These are phyloP conservation scores for Colletes collaris DNA, from an alignment of 2,888 invertebrate genomes.

Conservation along the genomic window DNA sequence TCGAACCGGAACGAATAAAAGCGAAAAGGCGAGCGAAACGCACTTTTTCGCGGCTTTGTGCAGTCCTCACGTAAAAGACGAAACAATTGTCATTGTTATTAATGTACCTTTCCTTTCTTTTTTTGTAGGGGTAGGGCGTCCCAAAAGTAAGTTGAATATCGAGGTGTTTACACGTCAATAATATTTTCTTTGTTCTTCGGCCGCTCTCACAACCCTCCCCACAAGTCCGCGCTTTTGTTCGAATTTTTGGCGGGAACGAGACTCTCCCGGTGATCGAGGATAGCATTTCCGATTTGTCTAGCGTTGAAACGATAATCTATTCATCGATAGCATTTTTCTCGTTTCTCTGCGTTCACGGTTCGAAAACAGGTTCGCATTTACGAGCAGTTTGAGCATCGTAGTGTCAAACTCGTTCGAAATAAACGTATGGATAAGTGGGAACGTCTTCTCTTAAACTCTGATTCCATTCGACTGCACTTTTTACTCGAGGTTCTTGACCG, in stretches of 20 bases:
- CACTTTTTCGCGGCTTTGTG: conserved; percentile 58
- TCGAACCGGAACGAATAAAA: conserved; percentile 14
- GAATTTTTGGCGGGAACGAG: conserved; percentile 51
- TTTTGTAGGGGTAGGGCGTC: conserved; percentile 83
- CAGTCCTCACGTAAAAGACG: conserved; percentile 53
- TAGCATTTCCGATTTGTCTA: background rate
- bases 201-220: conserved; percentile 69
- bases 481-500: conserved; percentile 31
- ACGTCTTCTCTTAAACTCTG: background rate
- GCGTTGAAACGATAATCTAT: background rate
- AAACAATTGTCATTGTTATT: conserved; percentile 70
- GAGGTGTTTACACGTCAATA: conserved; percentile 80
- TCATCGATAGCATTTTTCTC: no score
- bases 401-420: no score
- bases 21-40: conserved; percentile 22
- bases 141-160: conserved; percentile 83
- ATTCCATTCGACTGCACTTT: background rate
- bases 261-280: conserved; percentile 9
- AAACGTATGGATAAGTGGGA: no score
- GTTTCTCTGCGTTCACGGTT: no score
- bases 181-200: conserved; percentile 75
- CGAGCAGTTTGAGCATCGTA: no score
- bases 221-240: conserved; percentile 53
- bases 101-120: conserved; percentile 81
- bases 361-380: no score